These are phyloP conservation scores for Phenacoccus solenopsis DNA, from an alignment of 1,140 invertebrate genomes.

Conservation along the genomic window DNA sequence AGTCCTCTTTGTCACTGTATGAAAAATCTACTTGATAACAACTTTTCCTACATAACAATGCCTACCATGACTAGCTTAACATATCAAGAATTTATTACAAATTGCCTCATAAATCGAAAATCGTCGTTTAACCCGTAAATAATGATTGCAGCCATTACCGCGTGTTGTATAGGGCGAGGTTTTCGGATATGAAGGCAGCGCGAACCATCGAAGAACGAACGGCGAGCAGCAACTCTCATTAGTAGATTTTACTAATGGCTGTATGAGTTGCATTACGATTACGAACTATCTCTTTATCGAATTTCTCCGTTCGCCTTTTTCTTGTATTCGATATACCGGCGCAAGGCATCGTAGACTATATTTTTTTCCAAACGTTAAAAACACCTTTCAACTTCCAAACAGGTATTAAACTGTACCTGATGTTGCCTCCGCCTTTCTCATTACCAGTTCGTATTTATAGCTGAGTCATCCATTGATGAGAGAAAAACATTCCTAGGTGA, in stretches of 20 bases:
- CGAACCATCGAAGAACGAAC: not conserved
- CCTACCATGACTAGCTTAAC: too few species aligned
- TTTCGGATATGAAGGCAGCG: not conserved
- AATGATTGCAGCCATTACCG: conserved; percentile 6
- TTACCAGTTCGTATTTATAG: not conserved
- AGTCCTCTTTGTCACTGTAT: too few species aligned
- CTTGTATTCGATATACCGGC: too few species aligned
- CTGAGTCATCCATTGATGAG: conserved; percentile 12
- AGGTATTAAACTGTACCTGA: not conserved
- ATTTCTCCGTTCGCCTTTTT: not conserved
- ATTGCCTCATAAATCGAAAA: not conserved
- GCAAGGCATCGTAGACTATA: not conserved
- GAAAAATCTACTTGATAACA: too few species aligned
- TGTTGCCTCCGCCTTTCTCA: not conserved
- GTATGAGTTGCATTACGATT: conserved; percentile 11
- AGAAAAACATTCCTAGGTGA: conserved; percentile 3
- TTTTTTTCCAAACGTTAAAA: not conserved
- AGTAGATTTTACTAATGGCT: conserved; percentile 12
- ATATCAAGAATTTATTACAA: not conserved
- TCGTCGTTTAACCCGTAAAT: not conserved
- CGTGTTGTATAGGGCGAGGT: not conserved
- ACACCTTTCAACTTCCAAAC: not conserved
- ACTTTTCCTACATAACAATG: too few species aligned
- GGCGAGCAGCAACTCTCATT: not conserved
- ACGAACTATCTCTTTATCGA: conserved; percentile 9